Percentiles rank a stretch among this genome's conserved stretches.
Evolutionary conservation across 2,113 vertebrate genomes (phyloP).

Genomic region (Erpornis zantholeuca): DNA sequence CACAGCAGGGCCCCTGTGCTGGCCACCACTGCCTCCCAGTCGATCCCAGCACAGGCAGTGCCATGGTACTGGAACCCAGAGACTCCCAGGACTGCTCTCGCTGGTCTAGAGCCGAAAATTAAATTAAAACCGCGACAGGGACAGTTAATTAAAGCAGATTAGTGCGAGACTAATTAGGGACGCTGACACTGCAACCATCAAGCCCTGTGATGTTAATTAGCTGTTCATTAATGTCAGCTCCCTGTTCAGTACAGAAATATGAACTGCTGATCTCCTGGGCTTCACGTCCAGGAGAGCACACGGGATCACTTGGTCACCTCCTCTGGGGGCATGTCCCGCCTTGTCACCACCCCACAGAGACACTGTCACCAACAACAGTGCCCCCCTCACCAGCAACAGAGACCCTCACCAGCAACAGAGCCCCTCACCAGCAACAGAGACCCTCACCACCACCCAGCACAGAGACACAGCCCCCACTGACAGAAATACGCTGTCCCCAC

Average conservation of each 20-base stretch:
- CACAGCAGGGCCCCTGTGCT: not conserved
- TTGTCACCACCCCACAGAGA: not conserved
- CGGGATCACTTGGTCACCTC: not conserved
- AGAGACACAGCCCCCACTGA: not conserved
- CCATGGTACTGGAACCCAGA: not conserved
- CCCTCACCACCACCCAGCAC: not conserved
- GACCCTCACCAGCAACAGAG: not conserved
- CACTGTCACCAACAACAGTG: rapidly evolving
- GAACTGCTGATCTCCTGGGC: slow-evolving; percentile 42
- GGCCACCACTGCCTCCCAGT: not conserved
- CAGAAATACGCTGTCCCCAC: not conserved
- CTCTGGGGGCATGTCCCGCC: rapidly evolving
- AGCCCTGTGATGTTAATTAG: slow-evolving; percentile 80
- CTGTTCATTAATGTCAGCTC: slow-evolving; percentile 78
- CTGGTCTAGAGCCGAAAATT: slow-evolving; percentile 74
- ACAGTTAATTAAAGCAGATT: slow-evolving; percentile 84
- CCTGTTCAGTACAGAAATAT: slow-evolving; percentile 69
- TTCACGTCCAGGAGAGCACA: not conserved
- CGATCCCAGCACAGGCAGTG: not conserved
- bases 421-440: not conserved
- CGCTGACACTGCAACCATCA: slow-evolving; percentile 75
- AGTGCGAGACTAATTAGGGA: slow-evolving; percentile 79
- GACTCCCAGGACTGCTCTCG: slow-evolving; percentile 33
- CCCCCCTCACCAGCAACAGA: not conserved
- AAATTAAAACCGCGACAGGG: slow-evolving; percentile 78